These are phyloP conservation scores for Galerucella pusilla DNA, from an alignment of 2,888 invertebrate genomes.

Conservation along the genomic window DNA sequence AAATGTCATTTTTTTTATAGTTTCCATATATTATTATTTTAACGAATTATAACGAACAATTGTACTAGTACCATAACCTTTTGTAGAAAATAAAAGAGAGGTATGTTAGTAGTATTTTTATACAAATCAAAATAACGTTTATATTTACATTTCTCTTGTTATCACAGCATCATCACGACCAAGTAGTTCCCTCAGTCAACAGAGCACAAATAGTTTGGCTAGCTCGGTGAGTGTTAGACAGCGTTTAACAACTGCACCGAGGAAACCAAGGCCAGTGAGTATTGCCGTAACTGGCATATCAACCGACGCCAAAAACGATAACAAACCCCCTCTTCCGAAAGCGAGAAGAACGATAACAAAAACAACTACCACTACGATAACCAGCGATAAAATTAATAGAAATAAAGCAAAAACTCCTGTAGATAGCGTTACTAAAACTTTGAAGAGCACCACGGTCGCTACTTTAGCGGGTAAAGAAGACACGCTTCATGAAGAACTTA, in stretches of 20 bases:
- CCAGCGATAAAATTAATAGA: conserved; percentile 39
- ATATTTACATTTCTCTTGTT: not conserved
- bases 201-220: conserved; percentile 72
- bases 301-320: conserved; percentile 60
- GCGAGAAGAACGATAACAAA: conserved; percentile 59
- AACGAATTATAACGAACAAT: too few species aligned
- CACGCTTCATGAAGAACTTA: conserved; percentile 46
- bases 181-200: conserved; percentile 85
- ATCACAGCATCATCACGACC: conserved; percentile 80
- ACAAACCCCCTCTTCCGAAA: conserved; percentile 68
- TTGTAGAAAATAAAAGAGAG: not conserved
- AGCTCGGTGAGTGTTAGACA: conserved; percentile 70
- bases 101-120: not conserved
- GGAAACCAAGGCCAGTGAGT: conserved; percentile 83
- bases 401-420: conserved; percentile 48
- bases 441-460: conserved; percentile 20
- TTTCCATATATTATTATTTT: too few species aligned
- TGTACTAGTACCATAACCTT: too few species aligned
- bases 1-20: not conserved
- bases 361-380: conserved; percentile 10
- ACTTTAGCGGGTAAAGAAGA: conserved; percentile 33
- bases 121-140: not conserved
- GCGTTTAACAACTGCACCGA: conserved; percentile 71
- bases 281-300: conserved; percentile 88
- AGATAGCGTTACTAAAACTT: conserved; percentile 49